Percentiles rank a stretch among this genome's conserved stretches.
Conservation (phyloP, 2,113 vertebrate species). For the Cinclus cinclus region DNA sequence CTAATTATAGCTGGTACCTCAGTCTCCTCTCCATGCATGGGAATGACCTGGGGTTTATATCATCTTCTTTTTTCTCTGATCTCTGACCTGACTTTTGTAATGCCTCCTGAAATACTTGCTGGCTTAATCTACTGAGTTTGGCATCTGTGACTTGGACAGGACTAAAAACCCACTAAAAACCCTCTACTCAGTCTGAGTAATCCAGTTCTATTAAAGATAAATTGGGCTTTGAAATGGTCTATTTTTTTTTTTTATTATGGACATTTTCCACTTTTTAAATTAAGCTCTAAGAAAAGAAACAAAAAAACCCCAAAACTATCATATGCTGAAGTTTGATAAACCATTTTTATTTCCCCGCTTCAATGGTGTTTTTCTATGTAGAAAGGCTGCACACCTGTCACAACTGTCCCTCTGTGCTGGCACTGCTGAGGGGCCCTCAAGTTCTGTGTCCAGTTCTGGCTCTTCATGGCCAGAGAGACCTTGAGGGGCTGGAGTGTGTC, state of each 20-base stretch:
- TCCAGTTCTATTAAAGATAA: neutral
- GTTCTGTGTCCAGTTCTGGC: neutral
- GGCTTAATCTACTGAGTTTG: neutral
- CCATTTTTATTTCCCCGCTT: neutral
- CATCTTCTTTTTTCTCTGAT: neutral
- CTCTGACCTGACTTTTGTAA: neutral
- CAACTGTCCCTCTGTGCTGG: neutral
- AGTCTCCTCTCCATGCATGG: neutral
- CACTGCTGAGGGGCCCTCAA: fast-evolving
- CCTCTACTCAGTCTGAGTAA: neutral
- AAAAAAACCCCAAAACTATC: neutral
- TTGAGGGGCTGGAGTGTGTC: neutral
- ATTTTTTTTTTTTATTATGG: neutral
- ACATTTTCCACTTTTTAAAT: neutral
- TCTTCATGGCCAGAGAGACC: too few species aligned
- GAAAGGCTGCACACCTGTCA: neutral
- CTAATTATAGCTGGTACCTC: neutral
- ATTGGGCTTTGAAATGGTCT: neutral
- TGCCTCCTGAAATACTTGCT: neutral
- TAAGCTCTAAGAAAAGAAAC: neutral
- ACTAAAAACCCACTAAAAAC: neutral
- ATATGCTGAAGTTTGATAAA: neutral
- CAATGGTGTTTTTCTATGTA: neutral
- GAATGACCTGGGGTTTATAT: neutral
- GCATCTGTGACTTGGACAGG: neutral